phyloP scores from a whole-genome alignment of 2,797 vertebrate genomes.

The Tadarida brasiliensis region DNA sequence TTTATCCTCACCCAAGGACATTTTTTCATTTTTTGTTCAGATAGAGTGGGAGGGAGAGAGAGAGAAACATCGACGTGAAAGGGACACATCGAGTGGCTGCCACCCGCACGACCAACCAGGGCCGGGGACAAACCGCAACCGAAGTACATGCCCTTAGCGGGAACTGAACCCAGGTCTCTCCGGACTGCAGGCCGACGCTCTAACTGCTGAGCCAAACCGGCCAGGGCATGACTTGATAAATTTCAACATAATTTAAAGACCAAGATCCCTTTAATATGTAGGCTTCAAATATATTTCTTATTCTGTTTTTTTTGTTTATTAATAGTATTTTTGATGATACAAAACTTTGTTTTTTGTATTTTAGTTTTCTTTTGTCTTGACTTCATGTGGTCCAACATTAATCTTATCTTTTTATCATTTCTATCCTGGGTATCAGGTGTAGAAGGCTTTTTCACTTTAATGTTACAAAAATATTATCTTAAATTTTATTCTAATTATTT shows the following conservation, averaged over 20 bases:
- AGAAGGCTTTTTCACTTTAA: background rate
- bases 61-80: no score
- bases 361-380: background rate
- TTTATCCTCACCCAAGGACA: no score
- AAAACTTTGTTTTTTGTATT: slow-evolving; percentile 13
- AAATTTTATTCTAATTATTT: background rate
- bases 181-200: no score
- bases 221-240: background rate
- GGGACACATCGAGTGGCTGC: no score
- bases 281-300: slow-evolving; percentile 21
- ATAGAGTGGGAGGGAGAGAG: no score
- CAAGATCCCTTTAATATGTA: background rate
- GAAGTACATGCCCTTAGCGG: no score
- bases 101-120: no score
- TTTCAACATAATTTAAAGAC: slow-evolving; percentile 20
- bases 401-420: slow-evolving; percentile 32
- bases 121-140: no score
- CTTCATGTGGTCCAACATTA: background rate
- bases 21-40: no score
- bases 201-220: no score
- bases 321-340: background rate
- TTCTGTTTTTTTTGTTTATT: background rate
- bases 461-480: slow-evolving; percentile 22
- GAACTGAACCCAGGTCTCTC: no score
- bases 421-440: background rate